Base-by-base conservation (phyloP, 2,797 vertebrate species). In the Sciurus vulgaris region DNA sequence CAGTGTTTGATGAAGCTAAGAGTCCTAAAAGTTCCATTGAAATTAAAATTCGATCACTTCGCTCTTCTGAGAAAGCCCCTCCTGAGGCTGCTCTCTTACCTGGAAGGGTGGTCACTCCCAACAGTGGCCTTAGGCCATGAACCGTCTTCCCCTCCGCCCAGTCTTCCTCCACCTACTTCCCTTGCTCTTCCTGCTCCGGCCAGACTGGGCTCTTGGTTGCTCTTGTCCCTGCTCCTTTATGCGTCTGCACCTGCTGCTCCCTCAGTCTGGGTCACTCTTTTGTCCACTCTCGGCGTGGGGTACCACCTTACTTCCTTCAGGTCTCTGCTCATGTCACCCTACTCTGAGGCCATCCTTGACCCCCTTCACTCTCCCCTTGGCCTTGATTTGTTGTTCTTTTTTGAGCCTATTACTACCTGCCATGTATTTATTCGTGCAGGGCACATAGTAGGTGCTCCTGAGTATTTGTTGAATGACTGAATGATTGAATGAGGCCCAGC, bases 271-370 rank as follows among this genome's bases (percentile, higher is more conserved):
- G 35, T 13, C 28, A 13, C 35, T 33, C 38, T 78, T 33, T 28
- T 17, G 7, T 67, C 73, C 26, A 28, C 7, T 5, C 15, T 14
- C 28, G 11, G 3, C 0, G 0, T n/a, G 67, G 26, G 1, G n/a
- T 11, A 24, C 5, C 18, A 7, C 5, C n/a, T 73, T 9, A 61
- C 51, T 77, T 44, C 10, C 47, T 91, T 78, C n/a, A 13, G 0
- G 38, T 86, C 67, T 56, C 70, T 78, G 47, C 18, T 70, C 44
- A 24, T 14, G 14, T 35, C 84, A 70, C 4, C 30, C 47, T n/a
- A 49, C 65, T 86, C 15, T 24, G 8, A 61, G 35, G 70, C 38
- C 15, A 38, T 41, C 61, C 9, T n/a, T 49, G 59, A 35, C 33
- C 22, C 20, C 12, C 2, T 72, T 96, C 14, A 4, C 20, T 41